Conservation (phyloP, 2,113 vertebrate genomes). For the Aegotheles bennettii region DNA sequence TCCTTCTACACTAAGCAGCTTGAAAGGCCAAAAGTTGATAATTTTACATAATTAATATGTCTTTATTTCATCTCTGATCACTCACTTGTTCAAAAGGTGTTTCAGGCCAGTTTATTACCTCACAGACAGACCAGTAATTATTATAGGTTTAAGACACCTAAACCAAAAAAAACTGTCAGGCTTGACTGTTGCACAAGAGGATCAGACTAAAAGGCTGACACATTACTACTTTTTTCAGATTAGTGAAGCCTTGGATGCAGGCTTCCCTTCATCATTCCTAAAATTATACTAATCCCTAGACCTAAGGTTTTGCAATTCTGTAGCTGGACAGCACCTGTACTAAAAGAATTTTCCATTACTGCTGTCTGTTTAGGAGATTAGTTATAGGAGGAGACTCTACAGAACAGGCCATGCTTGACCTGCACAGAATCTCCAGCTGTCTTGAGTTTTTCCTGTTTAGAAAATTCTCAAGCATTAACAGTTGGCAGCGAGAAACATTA, state of each 20-base stretch:
- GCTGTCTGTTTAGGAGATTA: conserved; percentile 16
- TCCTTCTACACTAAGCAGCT: neutral
- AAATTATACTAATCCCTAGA: conserved; percentile 44
- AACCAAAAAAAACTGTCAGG: conserved; percentile 8
- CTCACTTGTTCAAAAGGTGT: neutral
- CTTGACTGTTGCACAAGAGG: neutral
- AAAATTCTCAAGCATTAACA: neutral
- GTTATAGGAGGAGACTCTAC: neutral
- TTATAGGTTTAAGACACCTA: neutral
- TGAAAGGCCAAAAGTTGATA: neutral
- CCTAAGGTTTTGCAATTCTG: conserved; percentile 27
- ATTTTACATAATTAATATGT: neutral
- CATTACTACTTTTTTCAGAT: conserved; percentile 3
- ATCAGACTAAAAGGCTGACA: conserved; percentile 26
- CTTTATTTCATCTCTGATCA: neutral
- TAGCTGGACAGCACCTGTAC: conserved; percentile 9
- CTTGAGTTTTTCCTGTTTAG: neutral
- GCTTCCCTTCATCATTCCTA: conserved; percentile 7
- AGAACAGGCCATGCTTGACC: neutral
- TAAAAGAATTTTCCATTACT: conserved; percentile 42
- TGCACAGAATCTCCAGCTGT: neutral
- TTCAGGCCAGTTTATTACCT: neutral
- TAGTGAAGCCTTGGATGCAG: neutral
- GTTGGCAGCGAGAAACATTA: neutral
- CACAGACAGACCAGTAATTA: neutral